A percentile compares a stretch with the other conserved stretches of the same genome.
Evolutionary conservation across 1,140 invertebrate genomes (phyloP).

Genomic region (Caenorhabditis remanei): DNA sequence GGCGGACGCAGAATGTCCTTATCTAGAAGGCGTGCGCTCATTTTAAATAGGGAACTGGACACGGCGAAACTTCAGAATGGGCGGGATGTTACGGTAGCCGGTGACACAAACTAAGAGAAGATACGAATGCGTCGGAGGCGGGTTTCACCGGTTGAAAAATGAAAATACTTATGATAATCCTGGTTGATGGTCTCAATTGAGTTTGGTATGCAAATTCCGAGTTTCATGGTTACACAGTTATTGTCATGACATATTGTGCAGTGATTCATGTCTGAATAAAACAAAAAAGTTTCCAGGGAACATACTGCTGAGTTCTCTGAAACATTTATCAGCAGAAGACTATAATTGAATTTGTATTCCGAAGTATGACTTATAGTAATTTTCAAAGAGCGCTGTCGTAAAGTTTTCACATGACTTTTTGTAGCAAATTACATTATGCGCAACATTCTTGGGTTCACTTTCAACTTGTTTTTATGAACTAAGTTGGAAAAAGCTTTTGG

Average conservation of each 20-base stretch:
- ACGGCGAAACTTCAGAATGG: conserved; percentile 37
- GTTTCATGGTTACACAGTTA: neutral
- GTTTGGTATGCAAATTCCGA: conserved; percentile 19
- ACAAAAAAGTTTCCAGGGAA: neutral
- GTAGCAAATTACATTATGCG: conserved; percentile 2
- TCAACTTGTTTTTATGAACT: neutral
- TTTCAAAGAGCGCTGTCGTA: conserved; percentile 17
- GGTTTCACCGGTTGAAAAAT: neutral
- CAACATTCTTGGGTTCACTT: neutral
- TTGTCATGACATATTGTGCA: neutral
- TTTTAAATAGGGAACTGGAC: conserved; percentile 47
- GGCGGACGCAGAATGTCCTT: conserved; percentile 18
- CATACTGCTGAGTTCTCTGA: neutral
- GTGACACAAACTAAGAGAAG: conserved; percentile 11
- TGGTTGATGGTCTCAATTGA: neutral
- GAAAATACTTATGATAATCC: conserved; percentile 50
- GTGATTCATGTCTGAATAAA: conserved; percentile 1
- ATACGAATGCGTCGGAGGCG: neutral
- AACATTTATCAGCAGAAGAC: neutral
- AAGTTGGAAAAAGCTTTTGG: neutral
- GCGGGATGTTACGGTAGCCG: conserved; percentile 44
- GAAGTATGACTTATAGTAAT: neutral
- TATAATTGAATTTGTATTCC: neutral
- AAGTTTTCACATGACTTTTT: conserved; percentile 14
- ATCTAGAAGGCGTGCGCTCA: conserved; percentile 30